A percentile compares a stretch with the other conserved stretches of the same genome.
Conservation (phyloP, 53 echinoderm and acorn worm species). For the Stichopus horrens region DNA sequence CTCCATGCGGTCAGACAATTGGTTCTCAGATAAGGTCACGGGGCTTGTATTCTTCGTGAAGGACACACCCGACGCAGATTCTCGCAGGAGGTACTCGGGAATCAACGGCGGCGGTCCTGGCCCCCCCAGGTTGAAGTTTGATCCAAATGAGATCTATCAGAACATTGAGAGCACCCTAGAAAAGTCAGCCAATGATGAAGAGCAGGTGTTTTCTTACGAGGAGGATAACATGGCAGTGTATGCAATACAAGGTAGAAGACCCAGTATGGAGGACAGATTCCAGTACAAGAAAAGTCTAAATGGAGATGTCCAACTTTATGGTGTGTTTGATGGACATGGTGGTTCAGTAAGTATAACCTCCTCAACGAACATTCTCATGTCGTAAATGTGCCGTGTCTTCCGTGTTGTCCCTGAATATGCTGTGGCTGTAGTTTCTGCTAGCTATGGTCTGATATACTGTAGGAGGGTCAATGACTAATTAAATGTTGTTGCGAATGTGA, state of each 20-base stretch:
- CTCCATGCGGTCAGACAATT: constrained; percentile 32
- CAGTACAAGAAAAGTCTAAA: constrained; percentile 75
- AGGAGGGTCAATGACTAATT: too few species aligned
- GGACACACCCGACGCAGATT: neutral
- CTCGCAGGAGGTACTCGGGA: neutral
- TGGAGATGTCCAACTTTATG: constrained; percentile 73
- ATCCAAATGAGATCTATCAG: constrained; percentile 8
- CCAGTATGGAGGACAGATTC: constrained; percentile 90
- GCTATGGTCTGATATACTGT: too few species aligned
- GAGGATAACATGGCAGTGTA: constrained; percentile 93
- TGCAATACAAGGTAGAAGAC: constrained; percentile 85
- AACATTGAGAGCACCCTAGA: constrained; percentile 11
- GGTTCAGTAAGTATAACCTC: constrained; percentile 70
- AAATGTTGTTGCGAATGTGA: too few species aligned
- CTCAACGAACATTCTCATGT: neutral
- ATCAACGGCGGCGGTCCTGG: constrained; percentile 1
- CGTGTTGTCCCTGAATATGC: too few species aligned
- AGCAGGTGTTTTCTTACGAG: neutral
- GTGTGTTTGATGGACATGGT: constrained; percentile 96
- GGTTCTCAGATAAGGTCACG: constrained; percentile 13
- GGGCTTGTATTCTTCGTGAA: constrained; percentile 22
- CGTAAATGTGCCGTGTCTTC: neutral
- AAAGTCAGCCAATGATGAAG: neutral
- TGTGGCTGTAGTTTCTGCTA: too few species aligned
- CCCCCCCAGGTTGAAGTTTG: constrained; percentile 22